Conservation (phyloP, 1,140 invertebrate species). For the Rhagoletis pomonella region DNA sequence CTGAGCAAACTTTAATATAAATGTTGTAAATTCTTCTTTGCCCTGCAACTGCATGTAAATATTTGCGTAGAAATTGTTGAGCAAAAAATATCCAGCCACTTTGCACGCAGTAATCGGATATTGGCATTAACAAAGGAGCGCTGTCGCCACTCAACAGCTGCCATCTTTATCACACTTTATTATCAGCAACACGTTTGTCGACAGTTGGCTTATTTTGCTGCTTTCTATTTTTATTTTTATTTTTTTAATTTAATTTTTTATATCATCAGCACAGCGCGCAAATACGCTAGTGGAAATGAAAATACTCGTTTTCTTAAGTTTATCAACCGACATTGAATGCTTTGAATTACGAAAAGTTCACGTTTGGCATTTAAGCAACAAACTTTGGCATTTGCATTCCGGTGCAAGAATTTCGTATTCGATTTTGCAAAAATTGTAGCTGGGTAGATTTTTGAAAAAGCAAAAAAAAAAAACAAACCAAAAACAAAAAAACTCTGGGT, state of each 20-base stretch:
- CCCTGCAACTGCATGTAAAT: background rate
- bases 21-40: background rate
- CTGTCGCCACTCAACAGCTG: slow-evolving; percentile 30
- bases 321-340: slow-evolving; percentile 35
- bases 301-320: background rate
- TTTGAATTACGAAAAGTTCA: slow-evolving; percentile 46
- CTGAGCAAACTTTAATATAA: background rate
- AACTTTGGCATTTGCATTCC: slow-evolving; percentile 35
- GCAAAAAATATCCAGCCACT: slow-evolving; percentile 44
- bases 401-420: background rate
- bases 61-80: slow-evolving; percentile 1
- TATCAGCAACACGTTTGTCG: slow-evolving; percentile 33
- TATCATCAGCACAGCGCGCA: background rate
- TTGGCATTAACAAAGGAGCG: slow-evolving; percentile 44
- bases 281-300: slow-evolving; percentile 49
- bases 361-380: slow-evolving; percentile 50
- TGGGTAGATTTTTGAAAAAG: background rate
- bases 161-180: slow-evolving; percentile 34
- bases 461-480: background rate
- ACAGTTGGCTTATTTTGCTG: slow-evolving; percentile 9
- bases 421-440: background rate
- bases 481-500: background rate
- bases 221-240: background rate
- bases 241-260: background rate
- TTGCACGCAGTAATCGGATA: slow-evolving; percentile 42